Evolutionary conservation across 2,797 vertebrate genomes (phyloP), one percentile per base, ranked within the genome.

Genomic region (Phrynocephalus guinanensis): DNA sequence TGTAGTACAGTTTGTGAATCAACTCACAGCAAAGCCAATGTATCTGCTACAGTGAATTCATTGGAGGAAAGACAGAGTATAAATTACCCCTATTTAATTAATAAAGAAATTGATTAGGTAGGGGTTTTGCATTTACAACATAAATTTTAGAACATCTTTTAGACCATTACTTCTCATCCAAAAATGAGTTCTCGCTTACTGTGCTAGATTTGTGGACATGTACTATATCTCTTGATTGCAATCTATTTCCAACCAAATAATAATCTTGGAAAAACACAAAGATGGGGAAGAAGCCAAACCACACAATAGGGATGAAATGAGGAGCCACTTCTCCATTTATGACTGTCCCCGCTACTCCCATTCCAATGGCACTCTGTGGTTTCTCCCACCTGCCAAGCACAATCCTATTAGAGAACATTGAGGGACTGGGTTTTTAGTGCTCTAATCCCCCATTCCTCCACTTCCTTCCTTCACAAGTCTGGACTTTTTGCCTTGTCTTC

Each of bases 401-500:
- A 0, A 4, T 90, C 67, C 78, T 72, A 28, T 48, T 87, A 44
- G 22, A 82, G 30, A 72, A 33, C 9, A 76, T 72, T 76, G 90
- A 44, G 2, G 3, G 24, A 76, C 48, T 9, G 0, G 0, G 50
- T 0, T 0, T 85, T 79, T 63, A 50, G 48, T 5, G 83, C 89
- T 71, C 68, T 75, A 66, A 48, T 77, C 71, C 73, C 48, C 56
- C 8, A 11, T 24, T 8, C 16, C 16, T 10, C 9, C 68, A 8
- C 30, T n/a, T 70, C 22, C 48, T 33, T 38, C 71, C 0, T 0
- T 60, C 6, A 24, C 0, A 28, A 1, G 0, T 72, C 75, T 3
- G 20, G 38, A 50, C 71, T 86, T 30, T 82, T 48, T 68, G 80
- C 85, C 0, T 90, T 16, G 6, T 73, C 77, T 91, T 89, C 38